Conservation (phyloP, 2,888 invertebrate species). For the Drosophila anomelani region DNA sequence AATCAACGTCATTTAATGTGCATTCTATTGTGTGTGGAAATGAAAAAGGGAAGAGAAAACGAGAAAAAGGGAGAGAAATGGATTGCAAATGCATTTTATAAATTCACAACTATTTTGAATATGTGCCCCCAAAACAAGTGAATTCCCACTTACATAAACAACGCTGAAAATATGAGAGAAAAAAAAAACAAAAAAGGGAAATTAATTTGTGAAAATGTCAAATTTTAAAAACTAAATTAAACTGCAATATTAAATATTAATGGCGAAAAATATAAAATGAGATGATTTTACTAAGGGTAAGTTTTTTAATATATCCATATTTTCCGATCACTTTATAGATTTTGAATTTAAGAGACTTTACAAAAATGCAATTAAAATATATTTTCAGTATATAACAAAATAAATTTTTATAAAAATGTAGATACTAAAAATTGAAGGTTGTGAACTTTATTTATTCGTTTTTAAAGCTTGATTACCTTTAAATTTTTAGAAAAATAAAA, state of each 20-base stretch:
- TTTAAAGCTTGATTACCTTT: too few relatives aligned
- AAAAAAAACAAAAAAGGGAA: slow-evolving; percentile 14
- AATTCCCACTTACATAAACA: slow-evolving; percentile 27
- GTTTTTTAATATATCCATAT: not conserved
- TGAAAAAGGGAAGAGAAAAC: slow-evolving; percentile 10
- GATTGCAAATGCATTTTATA: slow-evolving; percentile 37
- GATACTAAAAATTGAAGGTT: too few relatives aligned
- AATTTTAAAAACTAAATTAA: not conserved
- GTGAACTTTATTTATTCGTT: too few relatives aligned
- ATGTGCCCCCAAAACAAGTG: slow-evolving; percentile 32
- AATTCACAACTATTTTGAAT: slow-evolving; percentile 22
- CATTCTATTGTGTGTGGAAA: slow-evolving; percentile 23
- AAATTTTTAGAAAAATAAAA: not conserved
- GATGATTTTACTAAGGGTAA: slow-evolving; percentile 1
- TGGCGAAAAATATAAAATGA: not conserved
- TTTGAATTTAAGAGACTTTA: not conserved
- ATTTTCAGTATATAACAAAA: too few relatives aligned
- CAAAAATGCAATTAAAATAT: too few relatives aligned
- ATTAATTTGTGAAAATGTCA: slow-evolving; percentile 46
- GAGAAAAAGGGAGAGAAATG: not conserved
- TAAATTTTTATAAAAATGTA: too few relatives aligned
- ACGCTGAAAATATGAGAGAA: not conserved
- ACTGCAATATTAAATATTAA: slow-evolving; percentile 52
- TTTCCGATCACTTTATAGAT: not conserved
- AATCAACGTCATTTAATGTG: slow-evolving; percentile 12